These are phyloP conservation scores for Crotalus tigris DNA, from an alignment of 2,113 vertebrate species.

Conservation along the genomic window DNA sequence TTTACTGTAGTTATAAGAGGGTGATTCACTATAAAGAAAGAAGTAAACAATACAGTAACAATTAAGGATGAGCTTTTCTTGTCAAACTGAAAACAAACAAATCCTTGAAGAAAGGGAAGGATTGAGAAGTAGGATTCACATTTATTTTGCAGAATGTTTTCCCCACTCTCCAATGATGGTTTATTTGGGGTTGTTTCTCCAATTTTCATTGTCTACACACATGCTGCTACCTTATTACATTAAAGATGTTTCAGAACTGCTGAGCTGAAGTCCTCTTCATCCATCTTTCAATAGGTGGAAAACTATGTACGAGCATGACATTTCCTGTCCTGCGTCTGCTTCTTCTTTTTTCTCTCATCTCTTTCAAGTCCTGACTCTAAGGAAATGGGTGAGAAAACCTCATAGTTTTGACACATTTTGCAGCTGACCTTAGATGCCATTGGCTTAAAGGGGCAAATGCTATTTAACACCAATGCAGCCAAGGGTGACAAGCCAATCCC, in stretches of 20 bases:
- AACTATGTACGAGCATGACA: neutral
- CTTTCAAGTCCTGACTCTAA: neutral
- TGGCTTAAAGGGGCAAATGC: neutral
- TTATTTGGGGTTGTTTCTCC: slow-evolving; percentile 61
- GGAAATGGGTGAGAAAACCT: neutral
- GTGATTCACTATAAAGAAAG: neutral
- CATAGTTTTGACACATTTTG: neutral
- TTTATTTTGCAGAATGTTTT: slow-evolving; percentile 40
- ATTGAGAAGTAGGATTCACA: neutral
- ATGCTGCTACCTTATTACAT: slow-evolving; percentile 68
- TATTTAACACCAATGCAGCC: neutral
- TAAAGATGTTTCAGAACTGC: slow-evolving; percentile 38
- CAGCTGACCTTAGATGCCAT: neutral
- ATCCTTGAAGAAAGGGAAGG: neutral
- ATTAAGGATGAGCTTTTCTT: slow-evolving; percentile 21
- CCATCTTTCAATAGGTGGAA: neutral
- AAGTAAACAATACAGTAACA: neutral
- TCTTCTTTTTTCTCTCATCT: neutral
- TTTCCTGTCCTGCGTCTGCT: neutral
- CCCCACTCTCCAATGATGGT: slow-evolving; percentile 66
- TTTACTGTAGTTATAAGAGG: neutral
- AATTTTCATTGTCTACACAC: slow-evolving; percentile 43
- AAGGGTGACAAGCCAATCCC: neutral
- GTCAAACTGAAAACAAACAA: neutral
- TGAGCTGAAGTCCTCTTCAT: neutral